Conservation (phyloP, 2,113 vertebrate genomes). For the Strix aluco region DNA sequence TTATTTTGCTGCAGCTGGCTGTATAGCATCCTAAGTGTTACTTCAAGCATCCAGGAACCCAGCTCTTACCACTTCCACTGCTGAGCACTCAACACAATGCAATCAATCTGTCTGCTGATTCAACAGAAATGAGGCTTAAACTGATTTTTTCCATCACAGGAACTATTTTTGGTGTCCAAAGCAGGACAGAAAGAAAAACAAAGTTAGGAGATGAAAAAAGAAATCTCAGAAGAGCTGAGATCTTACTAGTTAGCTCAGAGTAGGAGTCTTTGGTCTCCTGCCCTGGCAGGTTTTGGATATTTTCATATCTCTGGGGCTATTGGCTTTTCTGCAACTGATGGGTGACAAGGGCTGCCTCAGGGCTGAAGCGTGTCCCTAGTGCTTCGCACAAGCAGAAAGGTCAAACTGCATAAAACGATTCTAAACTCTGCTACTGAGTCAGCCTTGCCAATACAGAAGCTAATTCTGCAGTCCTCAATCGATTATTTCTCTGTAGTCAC, state of each 20-base stretch:
- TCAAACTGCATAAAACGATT: neutral
- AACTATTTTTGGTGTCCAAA: neutral
- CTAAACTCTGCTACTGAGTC: neutral
- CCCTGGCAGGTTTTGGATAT: neutral
- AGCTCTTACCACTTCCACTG: neutral
- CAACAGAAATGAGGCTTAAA: neutral
- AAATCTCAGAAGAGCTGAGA: neutral
- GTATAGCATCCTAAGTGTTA: neutral
- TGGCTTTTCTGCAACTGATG: neutral
- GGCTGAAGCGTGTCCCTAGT: neutral
- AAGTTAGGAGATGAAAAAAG: neutral
- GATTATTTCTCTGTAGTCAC: neutral
- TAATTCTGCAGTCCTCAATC: neutral
- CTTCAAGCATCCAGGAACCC: neutral
- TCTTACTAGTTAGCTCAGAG: neutral
- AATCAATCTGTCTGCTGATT: neutral
- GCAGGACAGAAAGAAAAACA: neutral
- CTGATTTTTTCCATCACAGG: neutral
- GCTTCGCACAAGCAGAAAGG: neutral
- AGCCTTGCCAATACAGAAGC: neutral
- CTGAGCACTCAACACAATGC: neutral
- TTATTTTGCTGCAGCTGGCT: neutral
- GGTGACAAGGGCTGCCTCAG: neutral
- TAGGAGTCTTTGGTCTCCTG: neutral
- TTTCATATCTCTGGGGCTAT: neutral